Conservation (phyloP, 2,113 vertebrate species). For the Hippolais icterina region DNA sequence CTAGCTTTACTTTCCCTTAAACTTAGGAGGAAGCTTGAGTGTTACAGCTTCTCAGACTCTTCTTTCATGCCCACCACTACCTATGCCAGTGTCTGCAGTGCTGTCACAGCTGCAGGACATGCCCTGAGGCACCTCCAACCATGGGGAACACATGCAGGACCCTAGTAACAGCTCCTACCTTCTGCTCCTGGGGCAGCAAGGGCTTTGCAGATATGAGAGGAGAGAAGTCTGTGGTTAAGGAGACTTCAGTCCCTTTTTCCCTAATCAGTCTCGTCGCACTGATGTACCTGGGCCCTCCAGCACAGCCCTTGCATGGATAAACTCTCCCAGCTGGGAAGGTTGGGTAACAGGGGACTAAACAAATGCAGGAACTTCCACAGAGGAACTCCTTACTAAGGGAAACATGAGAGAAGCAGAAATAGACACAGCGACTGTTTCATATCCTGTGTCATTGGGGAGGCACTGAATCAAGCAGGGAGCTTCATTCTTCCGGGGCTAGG, state of each 20-base stretch:
- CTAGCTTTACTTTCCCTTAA: neutral
- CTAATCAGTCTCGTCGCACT: neutral
- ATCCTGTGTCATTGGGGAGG: constrained; percentile 27
- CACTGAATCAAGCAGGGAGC: neutral
- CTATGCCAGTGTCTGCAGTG: neutral
- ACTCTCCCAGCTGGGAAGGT: neutral
- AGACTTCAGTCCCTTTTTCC: neutral
- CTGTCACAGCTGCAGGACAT: neutral
- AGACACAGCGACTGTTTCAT: neutral
- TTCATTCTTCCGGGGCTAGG: neutral
- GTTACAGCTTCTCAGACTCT: neutral
- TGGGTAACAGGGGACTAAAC: neutral
- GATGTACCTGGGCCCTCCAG: neutral
- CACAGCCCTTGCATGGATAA: neutral
- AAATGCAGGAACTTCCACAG: constrained; percentile 4
- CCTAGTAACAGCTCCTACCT: neutral
- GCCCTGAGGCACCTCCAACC: neutral
- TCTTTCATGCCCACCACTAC: neutral
- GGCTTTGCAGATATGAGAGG: neutral
- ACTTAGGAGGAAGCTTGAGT: neutral
- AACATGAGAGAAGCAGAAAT: neutral
- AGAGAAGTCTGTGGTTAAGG: neutral
- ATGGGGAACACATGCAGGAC: too few relatives aligned
- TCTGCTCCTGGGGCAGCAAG: neutral
- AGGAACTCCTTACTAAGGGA: constrained; percentile 33